A percentile compares a stretch with the other conserved stretches of the same genome.
Conservation (phyloP, 1,140 invertebrate species). For the Euura saliciscinereae region DNA sequence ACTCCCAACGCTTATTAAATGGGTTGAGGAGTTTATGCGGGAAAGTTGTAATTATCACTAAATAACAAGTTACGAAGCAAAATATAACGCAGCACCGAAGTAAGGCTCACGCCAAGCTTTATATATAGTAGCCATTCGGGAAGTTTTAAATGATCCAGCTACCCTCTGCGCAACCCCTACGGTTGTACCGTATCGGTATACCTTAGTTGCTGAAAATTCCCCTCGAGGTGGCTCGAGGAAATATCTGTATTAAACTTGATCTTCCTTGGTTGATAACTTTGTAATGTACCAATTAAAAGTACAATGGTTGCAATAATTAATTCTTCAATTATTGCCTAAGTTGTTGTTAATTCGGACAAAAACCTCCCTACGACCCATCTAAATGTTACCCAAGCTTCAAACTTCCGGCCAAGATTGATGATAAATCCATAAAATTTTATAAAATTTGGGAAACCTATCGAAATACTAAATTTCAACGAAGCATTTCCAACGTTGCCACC, state of each 20-base stretch:
- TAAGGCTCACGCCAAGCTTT: not conserved
- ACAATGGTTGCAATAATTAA: slow-evolving; percentile 8
- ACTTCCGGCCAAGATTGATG: too few species aligned
- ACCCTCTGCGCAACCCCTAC: slow-evolving; percentile 1
- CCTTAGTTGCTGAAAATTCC: not conserved
- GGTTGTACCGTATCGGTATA: not conserved
- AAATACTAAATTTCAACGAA: too few species aligned
- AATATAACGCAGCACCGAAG: not conserved
- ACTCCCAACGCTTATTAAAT: slow-evolving; percentile 11
- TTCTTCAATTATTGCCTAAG: slow-evolving; percentile 3
- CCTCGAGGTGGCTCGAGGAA: slow-evolving; percentile 8
- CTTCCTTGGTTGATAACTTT: slow-evolving; percentile 23
- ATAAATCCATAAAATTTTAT: too few species aligned
- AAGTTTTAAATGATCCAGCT: slow-evolving; percentile 7
- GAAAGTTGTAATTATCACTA: slow-evolving; percentile 39
- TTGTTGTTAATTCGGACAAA: not conserved
- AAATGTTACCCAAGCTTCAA: too few species aligned
- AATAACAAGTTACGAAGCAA: slow-evolving; percentile 32
- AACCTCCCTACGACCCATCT: not conserved
- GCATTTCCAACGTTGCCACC: too few species aligned
- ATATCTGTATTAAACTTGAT: slow-evolving; percentile 26
- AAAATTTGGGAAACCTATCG: too few species aligned
- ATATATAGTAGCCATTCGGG: slow-evolving; percentile 1
- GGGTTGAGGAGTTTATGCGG: slow-evolving; percentile 8
- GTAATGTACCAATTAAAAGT: slow-evolving; percentile 28